Base-by-base conservation (phyloP, 2,888 invertebrate genomes). In the Arrhopalites spinosus region DNA sequence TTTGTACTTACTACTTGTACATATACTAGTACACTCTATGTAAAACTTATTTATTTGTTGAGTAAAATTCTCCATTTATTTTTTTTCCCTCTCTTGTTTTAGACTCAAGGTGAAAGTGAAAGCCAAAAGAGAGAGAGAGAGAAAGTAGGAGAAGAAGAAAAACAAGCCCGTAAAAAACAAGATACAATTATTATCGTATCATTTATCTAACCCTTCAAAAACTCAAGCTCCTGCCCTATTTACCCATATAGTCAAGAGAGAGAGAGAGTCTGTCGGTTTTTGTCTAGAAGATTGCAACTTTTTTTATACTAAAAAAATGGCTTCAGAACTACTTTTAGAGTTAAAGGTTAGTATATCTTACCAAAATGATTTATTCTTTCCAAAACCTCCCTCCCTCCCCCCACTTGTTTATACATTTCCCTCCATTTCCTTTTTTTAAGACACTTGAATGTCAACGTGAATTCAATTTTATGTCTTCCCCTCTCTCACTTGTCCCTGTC, bases 301-400 rank as follows among this genome's bases (percentile, higher is more conserved):
- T 2, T n/a, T 20, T 3, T 8, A 7, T 3, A 27, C 3, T 2
- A 61, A 7, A 25, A 27, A 61, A 5, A 61, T 63, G 63, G 63
- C 63, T 63, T 63, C 30, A 27, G 63, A 63, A 63, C 5, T 20
- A 27, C 63, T 63, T 63, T 30, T 63, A 23, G 63, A 63, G 63
- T 30, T 63, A 36, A 63, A 63, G 63, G 63, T 63, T 63, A 27
- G 63, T 36, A 11, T 20, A 17, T 7, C n/a, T 25, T 27, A 8
- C 11, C 63, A 53, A 53, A 17, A 53, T 53, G 53, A 53, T 53
- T 53, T 53, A 53, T 53, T 63, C 63, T 63, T 17, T 63, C 29
- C n/a, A n/a, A n/a, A n/a, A 17, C 29, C n/a, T 63, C 59, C 25
- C 5, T n/a, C 63, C 2, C 63, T 30, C 30, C 25, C 61, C 1